Conservation (phyloP, 2,888 invertebrate genomes). For the Erebia palarica region DNA sequence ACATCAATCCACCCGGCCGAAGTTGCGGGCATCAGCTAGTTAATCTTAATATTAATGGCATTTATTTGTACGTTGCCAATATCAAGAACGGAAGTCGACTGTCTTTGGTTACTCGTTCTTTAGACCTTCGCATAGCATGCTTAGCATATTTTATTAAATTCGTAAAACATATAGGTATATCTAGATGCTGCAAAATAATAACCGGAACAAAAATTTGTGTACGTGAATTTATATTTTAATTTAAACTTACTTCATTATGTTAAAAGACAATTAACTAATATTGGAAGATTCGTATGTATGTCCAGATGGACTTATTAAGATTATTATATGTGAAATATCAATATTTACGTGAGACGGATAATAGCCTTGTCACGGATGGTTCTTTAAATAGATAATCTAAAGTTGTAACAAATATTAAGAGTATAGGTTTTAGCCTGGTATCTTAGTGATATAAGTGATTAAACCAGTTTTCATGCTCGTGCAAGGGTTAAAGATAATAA, state of each 20-base stretch:
- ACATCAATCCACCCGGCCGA: too few species aligned
- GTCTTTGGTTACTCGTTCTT: conserved; percentile 58
- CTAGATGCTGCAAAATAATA: not conserved
- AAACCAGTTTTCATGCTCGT: conserved; percentile 61
- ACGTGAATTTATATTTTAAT: not conserved
- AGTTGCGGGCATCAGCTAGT: not conserved
- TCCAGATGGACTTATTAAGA: not conserved
- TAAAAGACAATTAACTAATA: not conserved
- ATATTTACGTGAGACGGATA: conserved; percentile 39
- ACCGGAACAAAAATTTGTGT: not conserved
- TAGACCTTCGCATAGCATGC: conserved; percentile 63
- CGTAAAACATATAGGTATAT: conserved; percentile 51
- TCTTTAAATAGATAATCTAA: conserved; percentile 6
- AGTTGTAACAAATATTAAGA: conserved; percentile 20
- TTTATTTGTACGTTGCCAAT: conserved; percentile 5
- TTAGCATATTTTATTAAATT: conserved; percentile 51
- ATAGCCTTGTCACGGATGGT: conserved; percentile 30
- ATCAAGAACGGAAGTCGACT: conserved; percentile 53
- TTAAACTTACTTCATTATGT: not conserved
- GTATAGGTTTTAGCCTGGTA: conserved; percentile 3
- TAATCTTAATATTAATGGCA: not conserved
- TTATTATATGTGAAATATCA: conserved; percentile 31
- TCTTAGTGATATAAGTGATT: conserved; percentile 29
- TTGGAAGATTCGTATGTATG: not conserved
- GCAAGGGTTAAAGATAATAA: conserved; percentile 58